Base-by-base conservation (phyloP, 2,797 vertebrate genomes). In the Spondyliosoma cantharus region DNA sequence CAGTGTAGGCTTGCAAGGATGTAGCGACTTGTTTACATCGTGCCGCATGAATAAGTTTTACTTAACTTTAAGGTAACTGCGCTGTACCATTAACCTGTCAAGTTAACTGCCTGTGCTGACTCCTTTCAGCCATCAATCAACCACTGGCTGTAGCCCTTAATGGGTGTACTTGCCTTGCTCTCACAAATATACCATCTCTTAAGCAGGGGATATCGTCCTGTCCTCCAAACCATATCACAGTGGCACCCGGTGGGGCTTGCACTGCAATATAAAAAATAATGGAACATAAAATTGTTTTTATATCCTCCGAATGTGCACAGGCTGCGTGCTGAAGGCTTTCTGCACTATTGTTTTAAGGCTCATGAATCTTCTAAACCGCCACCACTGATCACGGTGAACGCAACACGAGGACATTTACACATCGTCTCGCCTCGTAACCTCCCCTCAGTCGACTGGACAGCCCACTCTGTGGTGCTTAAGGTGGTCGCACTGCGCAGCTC, bases 201-300 rank as follows among this genome's bases (percentile, higher is more conserved):
- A 82, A 91, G 74, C 76, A 85, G 82, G 54, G 68, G 82, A 72
- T 73, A 59, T 77, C 25, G 69, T 74, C 58, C 72, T 73, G 82
- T 86, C 86, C 69, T 86, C 82, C 78, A 74, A 75, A 87, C 62
- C 82, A 27, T 70, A 78, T 78, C 71, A 6, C 78, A 46, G 73
- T 60, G 73, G 80, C 83, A 72, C 88, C 77, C 76, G 13, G 45
- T 58, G 83, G 76, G 71, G 49, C 63, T 68, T 25, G 58, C 76
- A 19, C 19, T 56, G 74, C 78, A 64, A 57, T 87, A 88, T 91
- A 89, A 91, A 90, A 89, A 77, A 86, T 92, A 92, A 94, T 94
- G 83, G 87, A 92, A 90, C 91, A 88, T 91, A 78, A 92, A 91
- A 89, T 86, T 61, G 87, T 93, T 91, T 93, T 92, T 86, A 90